Base-by-base conservation (phyloP, 2,113 vertebrate genomes). In the Lepus americanus region DNA sequence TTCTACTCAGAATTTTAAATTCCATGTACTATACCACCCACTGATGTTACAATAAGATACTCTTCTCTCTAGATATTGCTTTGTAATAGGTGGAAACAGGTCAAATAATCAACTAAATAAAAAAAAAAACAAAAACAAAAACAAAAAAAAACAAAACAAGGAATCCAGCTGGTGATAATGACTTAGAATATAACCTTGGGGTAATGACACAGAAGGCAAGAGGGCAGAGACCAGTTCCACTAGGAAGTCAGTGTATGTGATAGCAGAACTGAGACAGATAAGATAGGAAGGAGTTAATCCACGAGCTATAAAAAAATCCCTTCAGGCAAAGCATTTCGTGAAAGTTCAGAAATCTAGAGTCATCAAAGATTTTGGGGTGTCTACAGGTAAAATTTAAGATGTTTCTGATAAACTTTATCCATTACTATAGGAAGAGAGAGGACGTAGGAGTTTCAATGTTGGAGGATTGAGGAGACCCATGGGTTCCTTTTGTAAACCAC, bases 1-100 rank as follows among this genome's bases (percentile, higher is more conserved):
- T 87, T 73, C 10, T 70, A 29, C 22, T 59, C 73, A 31, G 59
- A 76, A 61, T 66, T 92, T 63, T 94, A 67, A 88, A 69, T 61
- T 77, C 29, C 66, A 83, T 16, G 7, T 73, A 36, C 3, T 79
- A n/a, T 49, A 66, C 14, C 23, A 69, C 49, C 6, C 36, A 12
- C 5, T 74, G 22, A 76, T 69, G 7, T 0, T 66, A 9, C 1
- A 59, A 20, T 63, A 84, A 73, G 17, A 33, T 36, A 36, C 12
- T 83, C 27, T 73, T 39, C 22, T 73, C 49, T 44, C 59, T 23
- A 76, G 61, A 51, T 83, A 3, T 90, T 69, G 6, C 25, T 83
- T 91, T 89, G 36, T 39, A 86, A 27, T 63, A 19, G 9, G 23
- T 84, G 5, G 22, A 76, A 51, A 51, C 6, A 78, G 12, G 86